phyloP scores from a whole-genome alignment of 2,113 vertebrate genomes.

The Cheirogaleus medius region DNA sequence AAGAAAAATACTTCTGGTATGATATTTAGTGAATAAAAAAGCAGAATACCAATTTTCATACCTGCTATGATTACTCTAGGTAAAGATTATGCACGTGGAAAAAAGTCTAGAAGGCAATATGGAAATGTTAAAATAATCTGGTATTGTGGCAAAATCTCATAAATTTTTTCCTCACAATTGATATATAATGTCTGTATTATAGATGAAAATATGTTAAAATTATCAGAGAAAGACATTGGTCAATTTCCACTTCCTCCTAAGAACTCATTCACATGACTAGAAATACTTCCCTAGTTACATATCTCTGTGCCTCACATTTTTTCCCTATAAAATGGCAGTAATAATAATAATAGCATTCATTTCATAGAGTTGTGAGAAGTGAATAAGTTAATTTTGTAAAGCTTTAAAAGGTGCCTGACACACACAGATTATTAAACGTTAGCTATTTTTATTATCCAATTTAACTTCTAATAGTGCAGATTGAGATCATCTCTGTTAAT shows the following conservation, averaged over 20 bases:
- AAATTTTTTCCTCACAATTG: background rate
- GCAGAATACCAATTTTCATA: background rate
- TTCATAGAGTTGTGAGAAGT: background rate
- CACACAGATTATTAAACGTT: background rate
- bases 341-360: background rate
- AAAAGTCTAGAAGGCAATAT: background rate
- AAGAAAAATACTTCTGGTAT: background rate
- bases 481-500: background rate
- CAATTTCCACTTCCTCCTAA: background rate
- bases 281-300: background rate
- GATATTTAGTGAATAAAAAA: background rate
- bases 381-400: background rate
- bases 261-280: background rate
- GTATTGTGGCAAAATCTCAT: background rate
- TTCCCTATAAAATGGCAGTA: background rate
- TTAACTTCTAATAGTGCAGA: background rate
- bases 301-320: background rate
- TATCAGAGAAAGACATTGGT: background rate
- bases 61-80: background rate
- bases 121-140: slow-evolving; percentile 2
- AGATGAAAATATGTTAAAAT: slow-evolving; percentile 15
- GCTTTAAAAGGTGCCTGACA: background rate
- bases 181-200: background rate
- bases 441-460: background rate
- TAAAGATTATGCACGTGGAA: background rate